Evolutionary conservation across 2,888 invertebrate species (phyloP).

Genomic region (Baronia brevicornis): DNA sequence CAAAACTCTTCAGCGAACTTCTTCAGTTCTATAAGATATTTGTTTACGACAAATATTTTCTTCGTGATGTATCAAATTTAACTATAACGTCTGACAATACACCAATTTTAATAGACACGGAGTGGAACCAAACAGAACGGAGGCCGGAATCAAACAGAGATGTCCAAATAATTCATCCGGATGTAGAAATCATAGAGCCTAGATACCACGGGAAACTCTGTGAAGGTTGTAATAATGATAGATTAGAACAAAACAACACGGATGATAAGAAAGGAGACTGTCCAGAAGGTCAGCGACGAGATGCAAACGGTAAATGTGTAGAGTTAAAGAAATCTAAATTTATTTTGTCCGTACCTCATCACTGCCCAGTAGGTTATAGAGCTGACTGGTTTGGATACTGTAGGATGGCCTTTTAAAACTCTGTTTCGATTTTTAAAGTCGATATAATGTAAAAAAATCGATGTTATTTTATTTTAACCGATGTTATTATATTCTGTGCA

Average conservation of each 20-base stretch:
- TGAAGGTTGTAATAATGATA: constrained; percentile 22
- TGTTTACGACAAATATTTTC: constrained; percentile 37
- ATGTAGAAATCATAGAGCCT: constrained; percentile 54
- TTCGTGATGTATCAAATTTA: constrained; percentile 5
- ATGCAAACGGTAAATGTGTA: constrained; percentile 35
- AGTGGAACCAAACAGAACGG: constrained; percentile 12
- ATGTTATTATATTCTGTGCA: no score
- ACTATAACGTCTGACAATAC: constrained; percentile 1
- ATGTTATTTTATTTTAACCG: no score
- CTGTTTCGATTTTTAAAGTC: constrained; percentile 1
- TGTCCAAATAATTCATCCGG: constrained; percentile 30
- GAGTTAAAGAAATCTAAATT: constrained; percentile 34
- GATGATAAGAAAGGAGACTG: constrained; percentile 23
- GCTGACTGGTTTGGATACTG: constrained; percentile 49
- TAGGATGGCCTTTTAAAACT: constrained; percentile 32
- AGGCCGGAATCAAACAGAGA: constrained; percentile 12
- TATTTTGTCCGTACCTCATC: constrained; percentile 47
- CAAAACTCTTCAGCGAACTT: constrained; percentile 37
- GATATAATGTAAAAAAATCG: constrained; percentile 2
- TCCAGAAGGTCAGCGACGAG: constrained; percentile 33
- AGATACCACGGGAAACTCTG: constrained; percentile 42
- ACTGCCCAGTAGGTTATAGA: constrained; percentile 53
- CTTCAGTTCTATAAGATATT: constrained; percentile 43
- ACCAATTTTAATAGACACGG: constrained; percentile 21
- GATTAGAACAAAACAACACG: constrained; percentile 16